Percentiles rank a stretch among this genome's conserved stretches.
These are phyloP conservation scores for Sphenopsis melanotis DNA, from an alignment of 2,797 vertebrate genomes.

Conservation along the genomic window DNA sequence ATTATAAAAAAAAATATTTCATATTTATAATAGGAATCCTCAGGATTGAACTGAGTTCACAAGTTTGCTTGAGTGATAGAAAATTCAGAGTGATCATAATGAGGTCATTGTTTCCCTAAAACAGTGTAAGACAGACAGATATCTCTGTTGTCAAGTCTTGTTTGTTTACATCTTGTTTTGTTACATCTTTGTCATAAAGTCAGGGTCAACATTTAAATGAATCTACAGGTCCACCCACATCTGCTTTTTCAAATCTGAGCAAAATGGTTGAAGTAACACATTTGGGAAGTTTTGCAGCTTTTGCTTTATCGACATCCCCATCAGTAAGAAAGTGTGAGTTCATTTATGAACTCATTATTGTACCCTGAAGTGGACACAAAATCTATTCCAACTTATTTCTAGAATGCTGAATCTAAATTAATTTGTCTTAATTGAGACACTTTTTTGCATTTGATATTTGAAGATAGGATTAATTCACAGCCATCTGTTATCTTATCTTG, in stretches of 20 bases:
- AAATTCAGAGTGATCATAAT: neutral
- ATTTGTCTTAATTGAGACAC: slow-evolving; percentile 39
- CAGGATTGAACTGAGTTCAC: neutral
- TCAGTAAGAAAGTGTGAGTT: neutral
- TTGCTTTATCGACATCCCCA: neutral
- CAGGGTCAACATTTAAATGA: neutral
- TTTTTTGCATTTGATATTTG: slow-evolving; percentile 25
- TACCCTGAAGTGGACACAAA: neutral
- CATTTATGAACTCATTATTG: neutral
- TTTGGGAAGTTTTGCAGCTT: neutral
- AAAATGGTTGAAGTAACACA: neutral
- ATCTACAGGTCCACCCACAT: neutral
- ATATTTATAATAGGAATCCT: neutral
- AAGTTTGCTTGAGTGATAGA: neutral
- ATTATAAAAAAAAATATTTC: neutral
- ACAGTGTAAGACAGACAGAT: neutral
- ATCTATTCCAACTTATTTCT: neutral
- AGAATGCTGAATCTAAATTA: slow-evolving; percentile 20
- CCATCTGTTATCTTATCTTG: slow-evolving; percentile 26
- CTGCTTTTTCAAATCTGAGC: neutral
- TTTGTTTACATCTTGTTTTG: neutral
- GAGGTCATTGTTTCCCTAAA: neutral
- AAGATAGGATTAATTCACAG: slow-evolving; percentile 40
- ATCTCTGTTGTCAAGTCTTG: neutral
- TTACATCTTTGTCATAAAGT: neutral